Percentiles rank a stretch among this genome's conserved stretches.
These are phyloP conservation scores for Takifugu bimaculatus DNA, from an alignment of 2,113 vertebrate genomes.

Conservation along the genomic window DNA sequence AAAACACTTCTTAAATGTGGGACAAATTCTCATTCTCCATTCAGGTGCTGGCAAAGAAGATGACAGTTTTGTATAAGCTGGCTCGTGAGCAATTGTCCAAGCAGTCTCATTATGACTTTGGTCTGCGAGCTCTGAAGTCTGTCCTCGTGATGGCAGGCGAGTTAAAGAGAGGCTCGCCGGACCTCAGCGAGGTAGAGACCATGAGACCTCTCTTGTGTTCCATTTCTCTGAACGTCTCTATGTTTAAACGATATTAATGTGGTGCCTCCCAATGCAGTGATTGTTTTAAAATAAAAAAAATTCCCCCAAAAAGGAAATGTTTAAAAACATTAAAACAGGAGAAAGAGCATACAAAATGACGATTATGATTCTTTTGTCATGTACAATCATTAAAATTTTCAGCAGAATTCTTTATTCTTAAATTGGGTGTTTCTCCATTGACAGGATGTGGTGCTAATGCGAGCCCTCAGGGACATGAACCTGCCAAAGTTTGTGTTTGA, in stretches of 20 bases:
- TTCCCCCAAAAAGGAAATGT: too few relatives aligned
- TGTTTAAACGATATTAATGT: too few relatives aligned
- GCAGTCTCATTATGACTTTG: conserved; percentile 97
- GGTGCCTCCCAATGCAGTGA: too few relatives aligned
- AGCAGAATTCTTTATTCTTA: too few relatives aligned
- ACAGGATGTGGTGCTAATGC: conserved; percentile 94
- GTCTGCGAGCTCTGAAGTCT: conserved; percentile 91
- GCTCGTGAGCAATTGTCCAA: conserved; percentile 93
- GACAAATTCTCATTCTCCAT: conserved; percentile 1
- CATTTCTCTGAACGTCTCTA: background rate
- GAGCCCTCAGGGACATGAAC: conserved; percentile 95
- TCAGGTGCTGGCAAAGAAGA: conserved; percentile 93
- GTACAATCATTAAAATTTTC: too few relatives aligned
- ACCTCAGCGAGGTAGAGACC: conserved; percentile 83
- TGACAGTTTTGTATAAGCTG: conserved; percentile 96
- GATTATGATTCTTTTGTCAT: too few relatives aligned
- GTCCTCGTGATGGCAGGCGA: conserved; percentile 96
- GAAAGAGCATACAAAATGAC: too few relatives aligned
- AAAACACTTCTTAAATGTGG: background rate
- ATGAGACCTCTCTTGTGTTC: background rate
- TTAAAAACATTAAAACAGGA: too few relatives aligned
- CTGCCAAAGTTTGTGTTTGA: conserved; percentile 97
- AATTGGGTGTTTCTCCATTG: conserved; percentile 1
- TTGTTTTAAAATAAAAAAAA: too few relatives aligned
- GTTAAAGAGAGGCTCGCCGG: conserved; percentile 87